These are phyloP conservation scores for Fukomys damarensis DNA, from an alignment of 2,113 vertebrate genomes.

Conservation along the genomic window DNA sequence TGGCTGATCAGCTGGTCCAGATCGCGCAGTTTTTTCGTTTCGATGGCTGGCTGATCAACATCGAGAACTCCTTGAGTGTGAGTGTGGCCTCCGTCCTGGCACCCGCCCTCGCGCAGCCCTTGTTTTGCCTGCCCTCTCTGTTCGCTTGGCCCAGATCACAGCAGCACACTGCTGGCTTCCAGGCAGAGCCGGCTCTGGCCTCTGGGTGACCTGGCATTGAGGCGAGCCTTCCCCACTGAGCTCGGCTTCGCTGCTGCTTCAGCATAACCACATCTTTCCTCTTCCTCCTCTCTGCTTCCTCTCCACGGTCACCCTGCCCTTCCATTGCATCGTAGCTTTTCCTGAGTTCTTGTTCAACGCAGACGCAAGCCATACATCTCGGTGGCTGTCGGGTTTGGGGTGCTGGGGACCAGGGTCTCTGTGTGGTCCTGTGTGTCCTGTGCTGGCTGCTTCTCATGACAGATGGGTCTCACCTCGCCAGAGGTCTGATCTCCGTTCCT, in stretches of 20 bases:
- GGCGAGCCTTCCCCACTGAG: accelerated
- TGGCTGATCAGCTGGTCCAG: constrained; percentile 91
- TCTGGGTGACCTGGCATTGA: too few relatives aligned
- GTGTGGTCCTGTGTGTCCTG: not conserved
- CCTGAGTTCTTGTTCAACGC: not conserved
- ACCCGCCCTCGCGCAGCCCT: not conserved
- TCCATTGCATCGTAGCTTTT: not conserved
- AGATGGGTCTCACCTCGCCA: accelerated
- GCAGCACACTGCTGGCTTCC: too few relatives aligned
- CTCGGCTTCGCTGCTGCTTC: not conserved
- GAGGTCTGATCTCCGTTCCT: not conserved
- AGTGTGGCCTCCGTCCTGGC: constrained; percentile 39
- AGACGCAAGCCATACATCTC: not conserved
- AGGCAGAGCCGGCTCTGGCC: not conserved
- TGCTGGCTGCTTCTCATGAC: not conserved
- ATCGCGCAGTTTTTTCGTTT: constrained; percentile 91
- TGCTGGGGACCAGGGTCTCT: not conserved
- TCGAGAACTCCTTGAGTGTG: constrained; percentile 94
- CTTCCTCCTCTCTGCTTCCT: accelerated
- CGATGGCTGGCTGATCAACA: constrained; percentile 97
- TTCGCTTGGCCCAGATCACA: too few relatives aligned
- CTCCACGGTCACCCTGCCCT: too few relatives aligned
- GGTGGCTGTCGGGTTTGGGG: not conserved
- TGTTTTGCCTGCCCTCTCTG: not conserved
- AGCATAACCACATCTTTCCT: accelerated